A percentile compares a stretch with the other conserved stretches of the same genome.
Conservation (phyloP, 2,113 vertebrate genomes). For the Elephas maximus region DNA sequence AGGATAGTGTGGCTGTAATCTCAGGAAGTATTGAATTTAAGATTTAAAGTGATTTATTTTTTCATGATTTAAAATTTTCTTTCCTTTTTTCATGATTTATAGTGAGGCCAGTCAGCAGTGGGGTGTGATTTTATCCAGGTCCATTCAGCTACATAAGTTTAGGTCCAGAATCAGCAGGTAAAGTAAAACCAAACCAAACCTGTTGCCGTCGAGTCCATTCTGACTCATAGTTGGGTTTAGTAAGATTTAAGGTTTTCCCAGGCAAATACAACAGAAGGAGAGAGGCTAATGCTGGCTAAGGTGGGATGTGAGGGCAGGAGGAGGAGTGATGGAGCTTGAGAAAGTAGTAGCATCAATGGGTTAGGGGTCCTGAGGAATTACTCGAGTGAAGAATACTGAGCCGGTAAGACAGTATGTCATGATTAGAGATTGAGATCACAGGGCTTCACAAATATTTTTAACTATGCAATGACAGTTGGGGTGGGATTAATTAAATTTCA, state of each 20-base stretch:
- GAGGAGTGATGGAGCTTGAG: background rate
- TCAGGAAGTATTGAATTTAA: background rate
- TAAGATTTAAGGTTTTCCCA: constrained; percentile 32
- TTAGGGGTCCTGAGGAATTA: background rate
- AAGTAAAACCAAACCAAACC: no score
- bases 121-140: background rate
- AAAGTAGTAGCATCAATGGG: background rate
- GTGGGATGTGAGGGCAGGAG: background rate
- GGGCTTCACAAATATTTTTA: background rate
- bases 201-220: no score
- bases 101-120: background rate
- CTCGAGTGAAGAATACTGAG: background rate
- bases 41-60: background rate
- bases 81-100: no score
- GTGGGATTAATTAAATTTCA: background rate
- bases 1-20: background rate
- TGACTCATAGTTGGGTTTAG: background rate
- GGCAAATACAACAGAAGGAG: background rate
- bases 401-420: background rate
- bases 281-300: background rate
- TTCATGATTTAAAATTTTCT: background rate
- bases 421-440: background rate
- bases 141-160: background rate
- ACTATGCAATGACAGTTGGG: background rate
- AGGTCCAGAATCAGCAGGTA: background rate